Evolutionary conservation across 2,113 vertebrate species (phyloP).

Genomic region (Prietella phreatophila): DNA sequence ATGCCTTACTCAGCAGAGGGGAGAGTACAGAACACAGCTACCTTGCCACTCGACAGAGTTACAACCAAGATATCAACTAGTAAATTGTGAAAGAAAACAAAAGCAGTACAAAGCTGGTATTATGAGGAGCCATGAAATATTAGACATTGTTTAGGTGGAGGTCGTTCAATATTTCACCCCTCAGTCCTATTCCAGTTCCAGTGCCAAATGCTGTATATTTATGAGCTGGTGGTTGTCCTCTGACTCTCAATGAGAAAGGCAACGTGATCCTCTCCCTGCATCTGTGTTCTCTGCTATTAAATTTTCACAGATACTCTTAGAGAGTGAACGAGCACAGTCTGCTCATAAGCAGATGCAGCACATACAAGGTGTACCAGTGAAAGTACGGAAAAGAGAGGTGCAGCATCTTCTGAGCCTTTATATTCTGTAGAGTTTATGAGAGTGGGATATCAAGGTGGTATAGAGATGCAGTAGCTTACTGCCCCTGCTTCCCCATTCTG

Average conservation of each 20-base stretch:
- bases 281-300: conserved; percentile 45
- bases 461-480: conserved; percentile 41
- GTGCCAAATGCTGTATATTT: conserved; percentile 54
- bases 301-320: conserved; percentile 30
- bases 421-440: conserved; percentile 21
- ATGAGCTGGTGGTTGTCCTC: conserved; percentile 47
- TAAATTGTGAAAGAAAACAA: conserved; percentile 44
- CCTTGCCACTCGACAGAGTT: neutral
- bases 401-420: conserved; percentile 16
- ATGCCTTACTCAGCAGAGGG: neutral
- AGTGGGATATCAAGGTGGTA: neutral
- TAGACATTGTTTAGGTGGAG: conserved; percentile 39
- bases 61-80: conserved; percentile 42
- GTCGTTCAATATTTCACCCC: conserved; percentile 54
- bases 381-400: neutral
- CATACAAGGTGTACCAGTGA: conserved; percentile 39
- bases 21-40: neutral
- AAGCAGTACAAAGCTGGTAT: conserved; percentile 35
- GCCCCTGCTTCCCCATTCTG: neutral
- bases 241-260: conserved; percentile 50
- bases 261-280: conserved; percentile 44
- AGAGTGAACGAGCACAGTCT: conserved; percentile 35
- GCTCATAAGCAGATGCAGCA: conserved; percentile 45
- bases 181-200: conserved; percentile 48
- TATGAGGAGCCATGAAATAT: conserved; percentile 45